A percentile compares a stretch with the other conserved stretches of the same genome.
Evolutionary conservation across 2,113 vertebrate genomes (phyloP).

Genomic region (Limanda limanda): DNA sequence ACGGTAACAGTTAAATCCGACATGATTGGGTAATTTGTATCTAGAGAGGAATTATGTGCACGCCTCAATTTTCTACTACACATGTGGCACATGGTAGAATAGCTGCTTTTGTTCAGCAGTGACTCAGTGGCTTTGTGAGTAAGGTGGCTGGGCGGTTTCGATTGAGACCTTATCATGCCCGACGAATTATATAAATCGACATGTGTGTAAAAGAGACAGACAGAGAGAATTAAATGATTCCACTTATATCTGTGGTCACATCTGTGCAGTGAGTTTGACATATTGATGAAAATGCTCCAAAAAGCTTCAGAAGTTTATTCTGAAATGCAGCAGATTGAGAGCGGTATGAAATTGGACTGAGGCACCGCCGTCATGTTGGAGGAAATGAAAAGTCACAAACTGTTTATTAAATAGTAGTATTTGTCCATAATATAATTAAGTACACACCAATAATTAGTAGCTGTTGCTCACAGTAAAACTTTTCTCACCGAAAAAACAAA

Average conservation of each 20-base stretch:
- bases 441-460: no score
- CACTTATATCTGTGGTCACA: neutral
- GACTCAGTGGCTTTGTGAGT: neutral
- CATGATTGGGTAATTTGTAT: neutral
- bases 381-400: neutral
- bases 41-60: neutral
- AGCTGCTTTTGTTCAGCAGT: neutral
- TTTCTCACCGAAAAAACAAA: constrained; percentile 13
- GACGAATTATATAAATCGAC: neutral
- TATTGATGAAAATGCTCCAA: no score
- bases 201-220: neutral
- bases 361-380: no score
- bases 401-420: neutral
- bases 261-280: no score
- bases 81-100: neutral
- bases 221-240: neutral
- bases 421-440: no score
- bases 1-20: neutral
- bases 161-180: neutral
- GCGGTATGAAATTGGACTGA: neutral
- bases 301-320: neutral
- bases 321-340: constrained; percentile 1
- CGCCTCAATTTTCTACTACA: neutral
- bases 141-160: neutral
- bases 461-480: neutral